Evolutionary conservation across 2,797 vertebrate genomes (phyloP).

Genomic region (Falco rusticolus): DNA sequence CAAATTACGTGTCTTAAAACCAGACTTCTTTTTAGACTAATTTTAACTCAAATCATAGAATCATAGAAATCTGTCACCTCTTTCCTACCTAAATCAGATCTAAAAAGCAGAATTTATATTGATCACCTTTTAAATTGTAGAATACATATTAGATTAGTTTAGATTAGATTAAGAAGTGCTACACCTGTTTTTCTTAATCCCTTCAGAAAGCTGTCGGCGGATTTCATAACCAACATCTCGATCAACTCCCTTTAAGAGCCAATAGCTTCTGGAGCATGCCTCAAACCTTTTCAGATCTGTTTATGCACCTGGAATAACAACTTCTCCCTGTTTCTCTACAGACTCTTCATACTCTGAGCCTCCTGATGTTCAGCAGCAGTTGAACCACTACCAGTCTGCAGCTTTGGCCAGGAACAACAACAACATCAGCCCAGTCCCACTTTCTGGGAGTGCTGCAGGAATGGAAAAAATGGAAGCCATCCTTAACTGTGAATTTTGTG

Average conservation of each 20-base stretch:
- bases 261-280: background rate
- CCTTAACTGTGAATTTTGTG: constrained; percentile 97
- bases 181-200: background rate
- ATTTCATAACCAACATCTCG: background rate
- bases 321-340: constrained; percentile 64
- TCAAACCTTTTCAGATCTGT: background rate
- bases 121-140: background rate
- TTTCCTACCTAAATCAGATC: constrained; percentile 9
- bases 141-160: background rate
- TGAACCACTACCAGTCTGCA: constrained; percentile 93
- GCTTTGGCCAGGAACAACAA: constrained; percentile 84
- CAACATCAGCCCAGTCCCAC: constrained; percentile 81
- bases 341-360: constrained; percentile 91
- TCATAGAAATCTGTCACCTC: background rate
- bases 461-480: constrained; percentile 79
- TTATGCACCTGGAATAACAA: constrained; percentile 24
- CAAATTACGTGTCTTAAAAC: background rate
- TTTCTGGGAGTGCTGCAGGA: constrained; percentile 61
- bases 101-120: background rate
- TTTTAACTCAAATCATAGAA: constrained; percentile 12
- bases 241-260: background rate
- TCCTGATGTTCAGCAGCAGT: constrained; percentile 93
- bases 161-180: background rate
- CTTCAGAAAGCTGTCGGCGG: background rate
- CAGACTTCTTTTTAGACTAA: constrained; percentile 7